Base-by-base conservation (phyloP, 1,140 invertebrate genomes). In the Zaprionus ghesquierei region DNA sequence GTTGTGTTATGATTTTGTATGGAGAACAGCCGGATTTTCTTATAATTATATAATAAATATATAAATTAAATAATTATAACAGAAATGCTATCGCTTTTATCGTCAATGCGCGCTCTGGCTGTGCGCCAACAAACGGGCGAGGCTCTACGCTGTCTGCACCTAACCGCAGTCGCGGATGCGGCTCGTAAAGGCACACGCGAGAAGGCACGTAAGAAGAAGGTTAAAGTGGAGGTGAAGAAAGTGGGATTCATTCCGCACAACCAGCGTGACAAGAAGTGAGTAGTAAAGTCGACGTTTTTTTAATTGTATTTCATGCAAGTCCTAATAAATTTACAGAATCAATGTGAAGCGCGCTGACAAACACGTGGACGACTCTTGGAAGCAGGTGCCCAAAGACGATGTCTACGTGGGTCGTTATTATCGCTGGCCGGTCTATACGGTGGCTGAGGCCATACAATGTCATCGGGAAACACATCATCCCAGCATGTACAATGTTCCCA, bases 381-480 rank as follows among this genome's bases (percentile, higher is more conserved):
- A 94, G 60, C 82, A 84, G 54, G 59, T 92, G 29, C 92, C 95
- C 1, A 91, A 90, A 27, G 96, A 97, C 86, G 93, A 97, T 93
- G 95, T 96, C 4, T 97, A 93, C 80, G 81, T 94, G 8, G 79
- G 92, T 12, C 93, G 92, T 56, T 94, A 94, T 87, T 95, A 95
- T 73, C 92, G 93, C 65, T 94, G 93, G 93, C 93, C 93, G 72
- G 90, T 94, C 0, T 96, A 95, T 92, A 91, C 94, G 3, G 94
- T 97, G 13, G 92, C 92, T 31, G 96, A 97, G 85, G 96, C 96
- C n/a, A 92, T 97, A 6, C 87, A 94, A 61, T 94, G 93, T 76
- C 95, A 96, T 82, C 93, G 95, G 53, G 96, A 97, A 92, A 95
- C 94, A 1, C 95, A 97, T 91, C 95, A 97, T 90, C 95, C 96